Conservation (phyloP, 2,113 vertebrate genomes). For the Corythaixoides concolor region DNA sequence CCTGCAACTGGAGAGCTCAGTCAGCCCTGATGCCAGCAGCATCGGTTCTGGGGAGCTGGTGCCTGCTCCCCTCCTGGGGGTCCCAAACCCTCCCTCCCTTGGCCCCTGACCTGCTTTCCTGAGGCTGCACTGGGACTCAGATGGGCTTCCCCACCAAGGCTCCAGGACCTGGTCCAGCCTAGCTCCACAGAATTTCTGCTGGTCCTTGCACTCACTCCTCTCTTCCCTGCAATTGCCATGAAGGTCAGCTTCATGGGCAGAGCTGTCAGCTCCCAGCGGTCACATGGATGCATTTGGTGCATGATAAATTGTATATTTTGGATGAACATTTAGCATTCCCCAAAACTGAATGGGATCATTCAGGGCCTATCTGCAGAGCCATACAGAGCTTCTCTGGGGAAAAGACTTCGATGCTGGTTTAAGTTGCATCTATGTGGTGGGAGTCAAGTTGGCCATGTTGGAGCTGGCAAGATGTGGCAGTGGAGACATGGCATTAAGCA, state of each 20-base stretch:
- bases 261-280: not conserved
- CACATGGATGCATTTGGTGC: not conserved
- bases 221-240: not conserved
- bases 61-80: rapidly evolving
- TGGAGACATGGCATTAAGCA: not conserved
- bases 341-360: not conserved
- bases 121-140: not conserved
- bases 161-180: not conserved
- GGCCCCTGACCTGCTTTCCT: not conserved
- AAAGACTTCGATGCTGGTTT: not conserved
- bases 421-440: not conserved
- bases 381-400: not conserved
- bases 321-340: not conserved
- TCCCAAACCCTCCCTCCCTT: not conserved
- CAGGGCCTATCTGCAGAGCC: not conserved
- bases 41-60: not conserved
- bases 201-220: not conserved
- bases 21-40: not conserved
- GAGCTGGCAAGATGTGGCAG: not conserved
- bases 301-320: not conserved
- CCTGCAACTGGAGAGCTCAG: not conserved
- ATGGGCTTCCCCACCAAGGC: rapidly evolving
- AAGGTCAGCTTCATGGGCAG: not conserved
- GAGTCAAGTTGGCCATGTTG: not conserved
- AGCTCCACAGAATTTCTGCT: not conserved